Evolutionary conservation across 2,888 invertebrate species (phyloP).

Genomic region (Tetheella fluctuosa): DNA sequence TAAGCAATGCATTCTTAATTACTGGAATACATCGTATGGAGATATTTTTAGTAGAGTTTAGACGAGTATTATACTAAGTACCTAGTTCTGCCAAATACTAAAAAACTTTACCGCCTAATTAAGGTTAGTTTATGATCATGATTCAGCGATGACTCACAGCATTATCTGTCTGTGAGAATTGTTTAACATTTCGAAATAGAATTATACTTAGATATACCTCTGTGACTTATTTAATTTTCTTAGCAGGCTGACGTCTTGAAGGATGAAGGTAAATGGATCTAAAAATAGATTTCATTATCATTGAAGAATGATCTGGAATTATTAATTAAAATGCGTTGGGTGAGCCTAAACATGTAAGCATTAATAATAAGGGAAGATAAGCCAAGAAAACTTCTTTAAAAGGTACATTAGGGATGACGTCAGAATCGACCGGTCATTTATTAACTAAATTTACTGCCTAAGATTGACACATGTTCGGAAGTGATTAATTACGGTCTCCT

Average conservation of each 20-base stretch:
- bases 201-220: background rate
- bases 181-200: conserved; percentile 3
- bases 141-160: background rate
- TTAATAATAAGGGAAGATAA: background rate
- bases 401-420: background rate
- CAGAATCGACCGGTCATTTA: too few species aligned
- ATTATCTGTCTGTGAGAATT: conserved; percentile 4
- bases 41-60: background rate
- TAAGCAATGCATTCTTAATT: background rate
- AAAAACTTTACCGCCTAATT: conserved; percentile 7
- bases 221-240: background rate
- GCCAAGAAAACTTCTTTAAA: background rate
- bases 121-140: conserved; percentile 6
- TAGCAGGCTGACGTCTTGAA: background rate
- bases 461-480: too few species aligned
- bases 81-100: background rate
- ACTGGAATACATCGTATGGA: background rate
- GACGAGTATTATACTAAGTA: background rate
- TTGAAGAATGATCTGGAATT: too few species aligned
- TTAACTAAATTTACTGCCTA: too few species aligned
- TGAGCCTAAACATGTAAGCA: background rate
- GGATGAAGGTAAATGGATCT: background rate
- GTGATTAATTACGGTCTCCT: too few species aligned
- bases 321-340: background rate
- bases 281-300: background rate